Evolutionary conservation across 2,888 invertebrate genomes (phyloP).

Genomic region (Oxycera nigricornis): DNA sequence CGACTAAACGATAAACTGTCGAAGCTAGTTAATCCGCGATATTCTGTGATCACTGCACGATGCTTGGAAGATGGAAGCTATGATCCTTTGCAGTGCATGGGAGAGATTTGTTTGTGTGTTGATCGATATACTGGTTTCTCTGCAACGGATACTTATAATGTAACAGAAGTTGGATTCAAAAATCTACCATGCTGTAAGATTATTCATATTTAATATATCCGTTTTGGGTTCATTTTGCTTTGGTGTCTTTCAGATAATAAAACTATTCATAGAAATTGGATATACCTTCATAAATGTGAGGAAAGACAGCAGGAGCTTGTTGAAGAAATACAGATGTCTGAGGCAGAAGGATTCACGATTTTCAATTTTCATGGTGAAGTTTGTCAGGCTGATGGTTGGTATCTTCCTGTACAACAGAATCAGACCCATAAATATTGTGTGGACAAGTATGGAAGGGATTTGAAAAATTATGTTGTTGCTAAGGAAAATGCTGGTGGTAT

Average conservation of each 20-base stretch:
- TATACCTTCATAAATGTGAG: constrained; percentile 62
- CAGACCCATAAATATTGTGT: constrained; percentile 68
- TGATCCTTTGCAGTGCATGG: constrained; percentile 71
- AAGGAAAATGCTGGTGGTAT: constrained; percentile 62
- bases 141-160: constrained; percentile 53
- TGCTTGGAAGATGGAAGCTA: constrained; percentile 73
- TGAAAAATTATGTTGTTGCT: constrained; percentile 64
- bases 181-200: constrained; percentile 64
- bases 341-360: constrained; percentile 55
- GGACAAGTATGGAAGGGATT: constrained; percentile 65
- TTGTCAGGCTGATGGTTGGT: constrained; percentile 66
- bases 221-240: too few species aligned
- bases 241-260: constrained; percentile 62
- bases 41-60: constrained; percentile 64
- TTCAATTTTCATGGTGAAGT: constrained; percentile 58
- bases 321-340: constrained; percentile 54
- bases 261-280: constrained; percentile 55
- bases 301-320: constrained; percentile 53
- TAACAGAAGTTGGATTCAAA: constrained; percentile 58
- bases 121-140: constrained; percentile 65
- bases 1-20: constrained; percentile 60
- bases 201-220: constrained; percentile 10
- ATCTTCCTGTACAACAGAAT: constrained; percentile 53
- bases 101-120: constrained; percentile 69
- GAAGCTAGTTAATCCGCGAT: constrained; percentile 52